Evolutionary conservation across 2,113 vertebrate species (phyloP).

Genomic region (Telmatochromis sp.): DNA sequence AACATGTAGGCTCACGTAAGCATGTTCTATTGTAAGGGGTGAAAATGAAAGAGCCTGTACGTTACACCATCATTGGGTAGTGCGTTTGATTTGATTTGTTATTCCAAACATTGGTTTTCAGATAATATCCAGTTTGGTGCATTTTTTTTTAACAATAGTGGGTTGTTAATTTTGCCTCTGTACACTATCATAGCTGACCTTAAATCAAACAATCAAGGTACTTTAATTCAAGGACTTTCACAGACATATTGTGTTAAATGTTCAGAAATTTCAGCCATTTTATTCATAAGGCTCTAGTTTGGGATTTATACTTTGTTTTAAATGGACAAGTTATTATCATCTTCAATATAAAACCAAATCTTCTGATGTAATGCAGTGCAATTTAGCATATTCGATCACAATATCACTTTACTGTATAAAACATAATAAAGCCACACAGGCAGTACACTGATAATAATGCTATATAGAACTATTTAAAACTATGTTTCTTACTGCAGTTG

Average conservation of each 20-base stretch:
- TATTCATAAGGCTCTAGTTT: not conserved
- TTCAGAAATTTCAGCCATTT: not conserved
- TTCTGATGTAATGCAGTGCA: not conserved
- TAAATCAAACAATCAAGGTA: not conserved
- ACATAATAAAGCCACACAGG: not conserved
- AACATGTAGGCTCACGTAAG: not conserved
- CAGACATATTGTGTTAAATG: not conserved
- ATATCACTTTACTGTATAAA: not conserved
- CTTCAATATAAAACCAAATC: not conserved
- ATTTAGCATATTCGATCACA: not conserved
- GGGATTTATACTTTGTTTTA: not conserved
- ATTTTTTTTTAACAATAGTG: not conserved
- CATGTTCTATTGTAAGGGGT: not conserved
- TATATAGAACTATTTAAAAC: not conserved
- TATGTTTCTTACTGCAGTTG: not conserved
- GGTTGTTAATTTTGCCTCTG: not conserved
- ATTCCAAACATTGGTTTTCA: not conserved
- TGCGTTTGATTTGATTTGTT: not conserved
- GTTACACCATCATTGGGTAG: not conserved
- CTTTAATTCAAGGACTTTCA: not conserved
- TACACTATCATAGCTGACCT: not conserved
- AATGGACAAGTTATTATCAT: not conserved
- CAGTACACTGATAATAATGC: not conserved
- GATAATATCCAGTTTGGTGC: not conserved
- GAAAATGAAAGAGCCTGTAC: not conserved